Percentiles rank a stretch among this genome's conserved stretches.
These are phyloP conservation scores for Macroteleia sp. DNA, from an alignment of 2,888 invertebrate species.

Conservation along the genomic window DNA sequence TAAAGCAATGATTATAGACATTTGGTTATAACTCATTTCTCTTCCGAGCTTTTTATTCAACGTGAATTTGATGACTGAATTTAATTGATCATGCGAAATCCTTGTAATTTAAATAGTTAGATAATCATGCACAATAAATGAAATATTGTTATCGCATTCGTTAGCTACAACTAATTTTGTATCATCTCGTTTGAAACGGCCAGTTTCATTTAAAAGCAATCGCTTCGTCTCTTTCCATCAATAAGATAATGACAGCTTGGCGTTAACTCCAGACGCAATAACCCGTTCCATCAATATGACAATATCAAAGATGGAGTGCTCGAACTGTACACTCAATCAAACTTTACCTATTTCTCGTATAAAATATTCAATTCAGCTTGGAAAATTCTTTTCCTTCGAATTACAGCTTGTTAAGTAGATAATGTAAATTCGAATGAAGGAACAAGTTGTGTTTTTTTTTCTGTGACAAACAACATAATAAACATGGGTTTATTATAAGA, in stretches of 20 bases:
- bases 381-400: conserved; percentile 15
- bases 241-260: conserved; percentile 64
- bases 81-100: background rate
- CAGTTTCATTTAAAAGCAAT: conserved; percentile 17
- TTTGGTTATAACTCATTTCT: background rate
- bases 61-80: too few species aligned
- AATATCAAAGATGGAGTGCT: conserved; percentile 63
- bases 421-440: background rate
- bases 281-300: conserved; percentile 66
- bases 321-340: conserved; percentile 52
- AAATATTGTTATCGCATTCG: conserved; percentile 8
- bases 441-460: too few species aligned
- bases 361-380: conserved; percentile 45
- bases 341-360: conserved; percentile 22
- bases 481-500: too few species aligned
- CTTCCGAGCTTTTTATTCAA: too few species aligned
- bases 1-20: conserved; percentile 29
- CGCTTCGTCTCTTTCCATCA: conserved; percentile 63
- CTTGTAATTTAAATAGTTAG: background rate
- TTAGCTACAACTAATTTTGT: conserved; percentile 15
- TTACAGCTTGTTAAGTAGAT: conserved; percentile 23
- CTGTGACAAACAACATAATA: too few species aligned
- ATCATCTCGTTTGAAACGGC: conserved; percentile 16
- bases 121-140: conserved; percentile 1
- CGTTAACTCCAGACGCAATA: conserved; percentile 58